phyloP scores from a whole-genome alignment of 35 echinoderm and acorn worm species.

The Eucidaris tribuloides region DNA sequence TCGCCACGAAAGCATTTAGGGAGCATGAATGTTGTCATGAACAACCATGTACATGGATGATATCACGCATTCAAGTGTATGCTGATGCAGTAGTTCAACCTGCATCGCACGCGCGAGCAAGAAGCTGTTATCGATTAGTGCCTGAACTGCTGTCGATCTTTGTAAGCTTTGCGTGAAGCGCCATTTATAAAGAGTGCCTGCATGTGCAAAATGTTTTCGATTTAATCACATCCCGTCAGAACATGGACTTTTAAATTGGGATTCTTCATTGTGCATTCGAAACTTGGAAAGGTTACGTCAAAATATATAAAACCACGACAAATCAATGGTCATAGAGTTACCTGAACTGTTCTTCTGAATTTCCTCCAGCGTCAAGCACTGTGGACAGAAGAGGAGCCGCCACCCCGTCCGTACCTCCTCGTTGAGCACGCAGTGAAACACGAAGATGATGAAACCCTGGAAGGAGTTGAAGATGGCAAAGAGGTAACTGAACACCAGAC shows the following conservation, averaged over 20 bases:
- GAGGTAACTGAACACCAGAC: slow-evolving; percentile 58
- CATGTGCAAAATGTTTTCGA: background rate
- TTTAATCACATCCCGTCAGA: background rate
- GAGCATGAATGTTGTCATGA: too few species aligned
- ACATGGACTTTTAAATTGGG: background rate
- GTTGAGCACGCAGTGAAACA: slow-evolving; percentile 73
- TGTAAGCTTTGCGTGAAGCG: background rate
- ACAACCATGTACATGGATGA: too few species aligned
- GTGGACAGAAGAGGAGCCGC: background rate
- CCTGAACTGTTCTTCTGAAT: background rate
- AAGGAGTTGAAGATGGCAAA: slow-evolving; percentile 71
- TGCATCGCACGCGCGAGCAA: too few species aligned
- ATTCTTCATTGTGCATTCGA: background rate
- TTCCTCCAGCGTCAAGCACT: slow-evolving; percentile 20
- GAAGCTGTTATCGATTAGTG: too few species aligned
- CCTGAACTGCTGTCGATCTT: background rate
- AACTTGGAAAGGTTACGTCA: background rate
- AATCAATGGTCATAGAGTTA: background rate
- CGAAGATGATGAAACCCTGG: slow-evolving; percentile 67
- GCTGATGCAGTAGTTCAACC: too few species aligned
- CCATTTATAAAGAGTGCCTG: background rate
- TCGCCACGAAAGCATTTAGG: too few species aligned
- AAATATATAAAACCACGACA: background rate
- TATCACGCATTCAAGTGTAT: too few species aligned
- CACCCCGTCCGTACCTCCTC: slow-evolving; percentile 31